Percentiles rank a stretch among this genome's conserved stretches.
These are phyloP conservation scores for Apis cerana DNA, from an alignment of 1,140 invertebrate genomes.

Conservation along the genomic window DNA sequence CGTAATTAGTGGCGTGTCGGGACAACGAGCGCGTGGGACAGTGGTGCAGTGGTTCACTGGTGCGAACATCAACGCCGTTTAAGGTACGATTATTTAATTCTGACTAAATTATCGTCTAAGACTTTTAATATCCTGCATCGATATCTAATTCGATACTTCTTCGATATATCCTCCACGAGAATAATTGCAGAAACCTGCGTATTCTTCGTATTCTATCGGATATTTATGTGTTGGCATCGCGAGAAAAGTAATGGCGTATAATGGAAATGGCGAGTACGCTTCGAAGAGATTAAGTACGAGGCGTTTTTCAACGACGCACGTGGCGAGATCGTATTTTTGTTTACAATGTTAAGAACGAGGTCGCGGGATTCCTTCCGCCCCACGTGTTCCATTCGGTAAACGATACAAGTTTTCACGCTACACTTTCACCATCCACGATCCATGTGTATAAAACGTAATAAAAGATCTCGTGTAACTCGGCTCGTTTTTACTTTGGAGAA, in stretches of 20 bases:
- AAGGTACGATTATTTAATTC: no score
- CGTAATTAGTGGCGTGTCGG: neutral
- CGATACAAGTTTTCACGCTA: constrained; percentile 24
- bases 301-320: constrained; percentile 15
- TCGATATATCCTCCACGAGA: no score
- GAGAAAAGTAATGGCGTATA: neutral
- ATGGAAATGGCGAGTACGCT: neutral
- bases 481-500: neutral
- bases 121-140: no score
- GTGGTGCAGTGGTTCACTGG: no score
- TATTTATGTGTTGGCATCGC: neutral
- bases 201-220: no score
- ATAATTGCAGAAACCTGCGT: no score
- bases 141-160: no score
- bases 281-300: neutral
- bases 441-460: constrained; percentile 54
- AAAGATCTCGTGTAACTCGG: constrained; percentile 59
- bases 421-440: constrained; percentile 2
- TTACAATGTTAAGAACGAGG: constrained; percentile 60
- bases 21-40: neutral
- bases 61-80: no score
- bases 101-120: no score
- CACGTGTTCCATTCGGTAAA: constrained; percentile 34
- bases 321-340: constrained; percentile 64
- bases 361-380: neutral